phyloP scores from a whole-genome alignment of 2,113 vertebrate genomes.

The chimpanzee (Pan troglodytes) region DNA sequence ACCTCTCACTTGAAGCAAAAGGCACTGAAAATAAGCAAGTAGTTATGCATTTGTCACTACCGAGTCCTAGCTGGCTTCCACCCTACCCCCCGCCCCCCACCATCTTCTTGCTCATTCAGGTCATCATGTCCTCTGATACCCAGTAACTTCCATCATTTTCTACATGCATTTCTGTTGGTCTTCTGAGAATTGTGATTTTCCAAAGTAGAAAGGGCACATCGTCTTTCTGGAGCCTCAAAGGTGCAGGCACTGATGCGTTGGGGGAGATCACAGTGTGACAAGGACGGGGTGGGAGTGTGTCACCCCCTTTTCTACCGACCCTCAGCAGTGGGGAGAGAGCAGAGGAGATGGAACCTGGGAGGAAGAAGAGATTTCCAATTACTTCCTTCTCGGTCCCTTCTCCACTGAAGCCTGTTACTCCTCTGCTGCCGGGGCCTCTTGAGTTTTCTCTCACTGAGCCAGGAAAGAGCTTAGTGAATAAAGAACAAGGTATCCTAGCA shows the following conservation, averaged over 20 bases:
- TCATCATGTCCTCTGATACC: background rate
- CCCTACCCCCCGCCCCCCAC: background rate
- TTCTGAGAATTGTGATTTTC: slow-evolving; percentile 16
- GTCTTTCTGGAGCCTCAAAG: background rate
- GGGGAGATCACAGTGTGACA: background rate
- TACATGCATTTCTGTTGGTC: background rate
- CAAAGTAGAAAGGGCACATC: background rate
- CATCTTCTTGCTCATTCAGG: background rate
- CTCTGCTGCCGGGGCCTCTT: background rate
- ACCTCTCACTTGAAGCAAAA: slow-evolving; percentile 32
- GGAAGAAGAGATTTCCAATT: background rate
- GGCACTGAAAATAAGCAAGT: slow-evolving; percentile 25
- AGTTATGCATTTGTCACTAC: background rate
- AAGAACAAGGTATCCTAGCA: background rate
- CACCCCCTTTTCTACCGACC: background rate
- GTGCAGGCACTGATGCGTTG: background rate
- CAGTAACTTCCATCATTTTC: slow-evolving; percentile 16
- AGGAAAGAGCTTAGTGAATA: background rate
- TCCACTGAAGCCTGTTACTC: background rate
- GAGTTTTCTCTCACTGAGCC: background rate
- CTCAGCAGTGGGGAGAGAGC: background rate
- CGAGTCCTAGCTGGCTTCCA: background rate
- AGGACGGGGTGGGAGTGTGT: accelerated
- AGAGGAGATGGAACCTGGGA: background rate
- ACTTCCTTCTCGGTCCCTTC: background rate